Base-by-base conservation (phyloP, 2,888 invertebrate genomes). In the Galerucella pusilla region DNA sequence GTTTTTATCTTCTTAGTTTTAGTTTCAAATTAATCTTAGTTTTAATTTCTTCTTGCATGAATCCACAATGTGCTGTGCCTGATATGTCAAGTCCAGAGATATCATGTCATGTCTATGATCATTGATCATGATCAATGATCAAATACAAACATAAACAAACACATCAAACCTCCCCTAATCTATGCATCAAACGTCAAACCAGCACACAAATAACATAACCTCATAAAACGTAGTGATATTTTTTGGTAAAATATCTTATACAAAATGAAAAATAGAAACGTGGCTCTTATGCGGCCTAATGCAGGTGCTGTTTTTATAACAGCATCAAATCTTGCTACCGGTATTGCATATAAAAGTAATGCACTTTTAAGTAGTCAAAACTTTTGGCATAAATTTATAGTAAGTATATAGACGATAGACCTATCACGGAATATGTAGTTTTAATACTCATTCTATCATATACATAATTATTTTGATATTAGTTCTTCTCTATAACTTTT, bases 311-410 rank as follows among this genome's bases (percentile, higher is more conserved):
- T 81, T 9, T n/a, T 75, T 9, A 52, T 82, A 57, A 80, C 77
- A 42, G 78, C 78, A 59, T 16, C 70, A 14, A 79, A 77, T 75
- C 73, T 81, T 6, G 73, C 77, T 1, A 80, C 78, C 60, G 82
- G 82, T 52, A 78, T 82, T 42, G 68, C 82, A 60, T 80, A 77
- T 68, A 81, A 82, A 75, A 81, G 81, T 64, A 79, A 76, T 68
- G 60, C 75, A 14, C 59, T 82, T 60, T 60, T 84, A 14, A 64
- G 77, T 20, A 82, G 82, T 74, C 70, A 79, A 16, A 81, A 77
- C 67, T 80, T 68, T 71, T 85, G 85, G 85, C 85, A 85, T 74
- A 84, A 82, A 77, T 84, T 85, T 79, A 78, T 80, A 20, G 84
- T 85, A 78, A 80, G 80, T 79, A 52, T 5, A 35, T 7, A 42